These are phyloP conservation scores for Drosophila gunungcola DNA, from an alignment of 1,140 invertebrate genomes.

Conservation along the genomic window DNA sequence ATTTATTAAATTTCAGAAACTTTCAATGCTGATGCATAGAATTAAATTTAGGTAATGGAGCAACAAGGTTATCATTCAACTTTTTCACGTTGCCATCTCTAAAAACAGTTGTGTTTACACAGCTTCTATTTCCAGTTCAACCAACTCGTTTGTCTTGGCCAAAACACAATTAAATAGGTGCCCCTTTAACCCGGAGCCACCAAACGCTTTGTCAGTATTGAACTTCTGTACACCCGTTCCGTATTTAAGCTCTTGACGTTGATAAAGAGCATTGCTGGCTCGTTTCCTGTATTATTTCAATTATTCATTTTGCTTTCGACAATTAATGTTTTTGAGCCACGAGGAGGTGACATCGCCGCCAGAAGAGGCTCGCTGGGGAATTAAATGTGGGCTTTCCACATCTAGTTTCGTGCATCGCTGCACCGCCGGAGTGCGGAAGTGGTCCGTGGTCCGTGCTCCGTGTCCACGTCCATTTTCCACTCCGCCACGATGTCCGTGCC, in stretches of 20 bases:
- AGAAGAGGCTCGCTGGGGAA: slow-evolving; percentile 11
- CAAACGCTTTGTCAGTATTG: slow-evolving; percentile 28
- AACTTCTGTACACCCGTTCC: slow-evolving; percentile 48
- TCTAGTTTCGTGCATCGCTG: slow-evolving; percentile 51
- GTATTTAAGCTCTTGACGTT: slow-evolving; percentile 70
- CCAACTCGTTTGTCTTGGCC: slow-evolving; percentile 52
- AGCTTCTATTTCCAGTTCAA: slow-evolving; percentile 52
- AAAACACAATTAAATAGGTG: slow-evolving; percentile 62
- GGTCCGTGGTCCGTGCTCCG: slow-evolving; percentile 25
- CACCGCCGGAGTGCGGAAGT: slow-evolving; percentile 40
- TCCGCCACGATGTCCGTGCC: slow-evolving; percentile 25
- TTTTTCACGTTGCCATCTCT: slow-evolving; percentile 49
- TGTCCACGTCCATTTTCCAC: slow-evolving; percentile 30
- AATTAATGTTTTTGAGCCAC: slow-evolving; percentile 48
- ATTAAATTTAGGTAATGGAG: slow-evolving; percentile 2
- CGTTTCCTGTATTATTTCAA: slow-evolving; percentile 58
- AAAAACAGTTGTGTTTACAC: slow-evolving; percentile 48
- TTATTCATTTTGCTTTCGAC: slow-evolving; percentile 54
- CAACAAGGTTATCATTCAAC: slow-evolving; percentile 15
- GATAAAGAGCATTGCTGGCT: slow-evolving; percentile 57
- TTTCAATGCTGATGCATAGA: slow-evolving; percentile 1
- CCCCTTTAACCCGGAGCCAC: slow-evolving; percentile 26
- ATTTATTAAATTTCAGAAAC: not conserved
- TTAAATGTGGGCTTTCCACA: slow-evolving; percentile 17
- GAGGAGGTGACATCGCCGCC: slow-evolving; percentile 36